Evolutionary conservation across 2,113 vertebrate species (phyloP), one percentile per base, ranked within the genome.

Genomic region (Myiopsitta monachus): DNA sequence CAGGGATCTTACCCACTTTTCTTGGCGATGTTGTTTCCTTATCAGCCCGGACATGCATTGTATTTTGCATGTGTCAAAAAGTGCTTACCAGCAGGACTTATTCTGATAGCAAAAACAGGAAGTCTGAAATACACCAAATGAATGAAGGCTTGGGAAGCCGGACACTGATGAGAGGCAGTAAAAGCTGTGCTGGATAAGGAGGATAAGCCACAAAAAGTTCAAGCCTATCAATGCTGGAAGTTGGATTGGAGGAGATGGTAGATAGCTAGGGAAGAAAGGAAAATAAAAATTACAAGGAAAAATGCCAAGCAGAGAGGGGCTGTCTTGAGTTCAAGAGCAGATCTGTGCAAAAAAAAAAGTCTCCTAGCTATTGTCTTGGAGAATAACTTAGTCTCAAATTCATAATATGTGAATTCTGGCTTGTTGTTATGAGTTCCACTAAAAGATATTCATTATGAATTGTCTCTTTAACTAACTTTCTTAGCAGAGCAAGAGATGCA

Each of bases 1-100:
- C 55, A 70, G 64, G 46, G 49, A 38, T 62, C 79, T 89, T 70
- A 64, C 75, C 90, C 59, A 63, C 91, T 94, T 92, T 83, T 95
- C 51, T 93, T 95, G 81, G 63, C 33, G 18, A 49, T 0, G 24
- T 49, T 54, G 39, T 96, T 79, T 73, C 66, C 86, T 88, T 93
- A 96, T 95, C 96, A 77, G 74, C 72, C 61, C 31, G 79, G 72
- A 72, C 72, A 21, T 54, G 64, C 79, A 43, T 88, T 95, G 90
- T 96, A 73, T 92, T 85, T 91, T 55, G 55, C 87, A 36, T 83
- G 81, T 93, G 84, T 96, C 93, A 91, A 49, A 93, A 76, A 94
- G 51, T 70, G 64, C 67, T 91, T 83, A 80, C 70, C 90, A 90
- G 79, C 73, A 85, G 80, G 59, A 31, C 18, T 95, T 57, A 26